Base-by-base conservation (phyloP, 2,797 vertebrate species). In the Sternarchorhynchus goeldii region DNA sequence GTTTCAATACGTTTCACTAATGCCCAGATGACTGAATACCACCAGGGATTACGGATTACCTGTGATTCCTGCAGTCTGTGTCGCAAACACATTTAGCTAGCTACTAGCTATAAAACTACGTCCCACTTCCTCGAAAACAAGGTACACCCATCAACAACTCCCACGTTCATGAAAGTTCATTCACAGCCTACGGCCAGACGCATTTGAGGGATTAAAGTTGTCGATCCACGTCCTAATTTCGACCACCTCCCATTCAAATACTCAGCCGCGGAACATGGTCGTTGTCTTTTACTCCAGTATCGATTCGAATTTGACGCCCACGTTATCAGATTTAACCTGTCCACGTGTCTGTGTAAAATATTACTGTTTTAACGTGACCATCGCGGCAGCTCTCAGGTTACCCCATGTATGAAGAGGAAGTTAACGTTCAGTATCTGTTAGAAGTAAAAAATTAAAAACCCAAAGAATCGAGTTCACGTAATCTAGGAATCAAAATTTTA, bases 71-170 rank as follows among this genome's bases (percentile, higher is more conserved):
- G 45, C 45, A 14, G 45, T 66, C 56, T 18, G 32, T 45, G 21
- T 39, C 63, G 10, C 45, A 50, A 50, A 50, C 45, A 50, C 45
- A 50, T 50, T 14, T 10, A 50, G 45, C 41, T 45, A 10, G 41
- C 41, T 45, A 8, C 63, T 32, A 12, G 17, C 39, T 53, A 12
- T 12, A 73, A 5, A 12, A 21, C 29, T 31, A 65, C 70, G 50
- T 67, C 72, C 56, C 65, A 63, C 71, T 69, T 63, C 64, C 29
- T 68, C n/a, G 3, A 31, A 16, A 68, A 21, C 32, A 36, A 8
- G 5, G 62, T 6, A 5, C 6, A 6, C 10, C 5, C n/a, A 20
- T 55, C 16, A n/a, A 59, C 69, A 45, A n/a, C 36, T 65, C 4
- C 29, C 45, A 18, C n/a, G 8, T 8, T 50, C 31, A 2, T 12